Evolutionary conservation across 2,888 invertebrate species (phyloP), one percentile per base, ranked within the genome.

Genomic region (Sicus ferrugineus): DNA sequence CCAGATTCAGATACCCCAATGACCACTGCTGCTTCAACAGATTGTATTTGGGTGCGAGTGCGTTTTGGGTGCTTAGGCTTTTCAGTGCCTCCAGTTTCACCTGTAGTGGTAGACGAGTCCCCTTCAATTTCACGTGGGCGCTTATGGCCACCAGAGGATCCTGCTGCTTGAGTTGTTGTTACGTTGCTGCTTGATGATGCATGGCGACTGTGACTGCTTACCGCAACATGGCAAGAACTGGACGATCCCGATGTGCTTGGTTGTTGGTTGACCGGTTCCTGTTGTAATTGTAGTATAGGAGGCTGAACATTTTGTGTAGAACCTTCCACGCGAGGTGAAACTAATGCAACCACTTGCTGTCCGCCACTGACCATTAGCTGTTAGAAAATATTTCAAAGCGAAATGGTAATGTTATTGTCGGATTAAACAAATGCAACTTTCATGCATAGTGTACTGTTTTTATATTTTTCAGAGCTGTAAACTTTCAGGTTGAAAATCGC

Each of bases 311-410:
- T 79, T 67, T 79, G 81, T 34, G 80, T 81, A 0, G 86, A 87
- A 2, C 90, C 90, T 77, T 90, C 90, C 76, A 92, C 92, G 68
- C 92, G 88, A 0, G 92, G 92, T 76, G 91, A 87, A 23, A 92
- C 91, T 72, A 92, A 84, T 0, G 92, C 92, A 7, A 92, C 91
- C 0, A 90, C 90, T 87, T 91, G 88, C 65, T 87, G 88, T 1
- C 84, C 84, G 38, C 86, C 87, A 7, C 83, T 83, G 28, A 80
- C 82, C 70, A 83, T 77, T 9, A 79, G 67, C 63, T 67, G 28
- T 30, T 28, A 21, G 23, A 7, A 19, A n/a, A 21, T 50, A 21
- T 50, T 46, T 21, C 21, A 1, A 5, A 56, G 9, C 3, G 30
- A 26, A 56, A 56, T 2, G n/a, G n/a, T 19, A 50, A 50, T 6